phyloP scores from a whole-genome alignment of 2,113 vertebrate genomes.

The Lepidothrix coronata region DNA sequence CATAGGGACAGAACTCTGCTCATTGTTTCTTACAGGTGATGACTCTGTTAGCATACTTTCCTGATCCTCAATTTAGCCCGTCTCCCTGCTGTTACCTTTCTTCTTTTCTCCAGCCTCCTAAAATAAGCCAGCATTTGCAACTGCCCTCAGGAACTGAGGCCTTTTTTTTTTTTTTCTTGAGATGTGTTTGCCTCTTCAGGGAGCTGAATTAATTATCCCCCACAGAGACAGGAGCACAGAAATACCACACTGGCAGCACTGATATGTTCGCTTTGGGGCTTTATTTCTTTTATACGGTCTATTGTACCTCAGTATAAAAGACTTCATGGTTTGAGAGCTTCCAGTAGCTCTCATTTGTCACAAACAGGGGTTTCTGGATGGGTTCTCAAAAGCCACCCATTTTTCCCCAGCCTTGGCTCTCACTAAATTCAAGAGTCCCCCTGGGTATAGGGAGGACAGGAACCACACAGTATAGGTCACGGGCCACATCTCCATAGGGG shows the following conservation, averaged over 20 bases:
- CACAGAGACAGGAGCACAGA: neutral
- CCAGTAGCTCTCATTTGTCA: neutral
- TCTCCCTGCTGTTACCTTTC: neutral
- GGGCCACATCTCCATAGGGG: accelerated
- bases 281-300: neutral
- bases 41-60: neutral
- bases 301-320: neutral
- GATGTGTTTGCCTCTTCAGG: neutral
- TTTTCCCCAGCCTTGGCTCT: neutral
- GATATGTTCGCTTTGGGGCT: neutral
- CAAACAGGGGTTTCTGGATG: neutral
- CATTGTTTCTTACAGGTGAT: neutral
- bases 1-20: neutral
- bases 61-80: neutral
- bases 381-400: neutral
- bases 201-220: neutral
- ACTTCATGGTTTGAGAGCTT: neutral
- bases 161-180: neutral
- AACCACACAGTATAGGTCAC: accelerated
- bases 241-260: neutral
- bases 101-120: neutral
- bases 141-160: neutral
- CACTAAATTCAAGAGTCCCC: neutral
- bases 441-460: accelerated
- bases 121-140: neutral